These are phyloP conservation scores for Protophormia terraenovae DNA, from an alignment of 2,888 invertebrate species.

Conservation along the genomic window DNA sequence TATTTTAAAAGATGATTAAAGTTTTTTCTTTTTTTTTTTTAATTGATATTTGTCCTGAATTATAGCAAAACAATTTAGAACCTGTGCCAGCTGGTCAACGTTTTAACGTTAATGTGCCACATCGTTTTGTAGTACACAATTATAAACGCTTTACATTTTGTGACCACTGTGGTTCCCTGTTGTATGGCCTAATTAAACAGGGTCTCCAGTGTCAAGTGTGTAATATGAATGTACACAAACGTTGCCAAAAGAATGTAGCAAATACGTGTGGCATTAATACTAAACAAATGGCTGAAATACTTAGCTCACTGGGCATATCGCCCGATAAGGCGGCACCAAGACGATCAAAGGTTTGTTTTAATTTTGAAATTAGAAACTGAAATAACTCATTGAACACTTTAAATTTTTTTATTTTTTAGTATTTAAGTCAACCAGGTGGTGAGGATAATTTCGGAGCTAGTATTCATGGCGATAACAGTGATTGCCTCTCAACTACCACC, in stretches of 20 bases:
- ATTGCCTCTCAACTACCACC: conserved; percentile 74
- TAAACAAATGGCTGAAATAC: conserved; percentile 96
- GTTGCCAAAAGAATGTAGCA: conserved; percentile 99
- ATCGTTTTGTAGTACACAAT: conserved; percentile 96
- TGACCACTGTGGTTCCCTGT: conserved; percentile 99
- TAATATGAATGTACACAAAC: conserved; percentile 98
- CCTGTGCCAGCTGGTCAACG: conserved; percentile 87
- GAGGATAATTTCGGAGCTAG: conserved; percentile 82
- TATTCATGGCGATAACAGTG: conserved; percentile 78
- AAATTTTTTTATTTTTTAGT: conserved; percentile 70
- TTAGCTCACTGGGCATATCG: conserved; percentile 95
- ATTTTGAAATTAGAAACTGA: too few relatives aligned
- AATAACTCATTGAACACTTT: too few relatives aligned
- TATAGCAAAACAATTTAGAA: conserved; percentile 83
- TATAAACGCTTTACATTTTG: conserved; percentile 99
- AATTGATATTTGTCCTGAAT: background rate
- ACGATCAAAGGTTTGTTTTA: conserved; percentile 84
- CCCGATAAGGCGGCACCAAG: conserved; percentile 90
- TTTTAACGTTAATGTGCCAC: conserved; percentile 99
- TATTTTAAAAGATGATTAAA: background rate
- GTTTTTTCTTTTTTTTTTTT: too few relatives aligned
- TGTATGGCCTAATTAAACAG: conserved; percentile 97
- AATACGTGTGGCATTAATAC: conserved; percentile 99
- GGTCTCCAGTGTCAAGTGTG: conserved; percentile 98
- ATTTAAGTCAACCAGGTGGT: conserved; percentile 80